Evolutionary conservation across 2,113 vertebrate species (phyloP).

Genomic region (Callocephalon fimbriatum): DNA sequence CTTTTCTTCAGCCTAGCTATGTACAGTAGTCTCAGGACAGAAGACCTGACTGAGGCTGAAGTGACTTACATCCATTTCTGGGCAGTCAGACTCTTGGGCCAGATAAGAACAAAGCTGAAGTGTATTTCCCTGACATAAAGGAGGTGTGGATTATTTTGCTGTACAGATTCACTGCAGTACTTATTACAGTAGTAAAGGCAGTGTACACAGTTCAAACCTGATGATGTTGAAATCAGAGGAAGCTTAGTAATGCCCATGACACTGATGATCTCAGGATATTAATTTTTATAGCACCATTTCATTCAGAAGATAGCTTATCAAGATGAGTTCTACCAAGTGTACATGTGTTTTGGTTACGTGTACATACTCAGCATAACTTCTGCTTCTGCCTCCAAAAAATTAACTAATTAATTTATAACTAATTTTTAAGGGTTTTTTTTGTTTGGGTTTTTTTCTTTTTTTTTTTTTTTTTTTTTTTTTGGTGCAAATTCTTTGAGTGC

Average conservation of each 20-base stretch:
- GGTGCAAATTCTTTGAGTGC: not conserved
- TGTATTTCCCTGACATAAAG: not conserved
- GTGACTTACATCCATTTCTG: not conserved
- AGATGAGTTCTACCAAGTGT: not conserved
- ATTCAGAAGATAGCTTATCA: not conserved
- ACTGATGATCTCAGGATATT: not conserved
- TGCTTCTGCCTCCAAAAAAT: not conserved
- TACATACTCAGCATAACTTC: not conserved
- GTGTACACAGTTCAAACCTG: not conserved
- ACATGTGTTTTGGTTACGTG: not conserved
- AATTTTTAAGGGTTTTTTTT: not conserved
- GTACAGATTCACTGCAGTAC: not conserved
- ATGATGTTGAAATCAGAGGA: not conserved
- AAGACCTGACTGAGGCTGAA: not conserved
- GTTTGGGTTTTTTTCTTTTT: not conserved
- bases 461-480: not conserved
- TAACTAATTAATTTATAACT: not conserved
- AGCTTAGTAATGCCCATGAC: not conserved
- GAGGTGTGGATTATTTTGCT: not conserved
- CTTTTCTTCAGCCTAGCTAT: not conserved
- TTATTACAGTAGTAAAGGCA: not conserved
- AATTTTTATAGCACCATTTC: not conserved
- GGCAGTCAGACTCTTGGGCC: not conserved
- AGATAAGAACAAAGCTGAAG: not conserved
- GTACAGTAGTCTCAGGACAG: not conserved